Evolutionary conservation across 1,140 invertebrate species (phyloP), one percentile per base, ranked within the genome.

Genomic region (Macrocentrus cingulum): DNA sequence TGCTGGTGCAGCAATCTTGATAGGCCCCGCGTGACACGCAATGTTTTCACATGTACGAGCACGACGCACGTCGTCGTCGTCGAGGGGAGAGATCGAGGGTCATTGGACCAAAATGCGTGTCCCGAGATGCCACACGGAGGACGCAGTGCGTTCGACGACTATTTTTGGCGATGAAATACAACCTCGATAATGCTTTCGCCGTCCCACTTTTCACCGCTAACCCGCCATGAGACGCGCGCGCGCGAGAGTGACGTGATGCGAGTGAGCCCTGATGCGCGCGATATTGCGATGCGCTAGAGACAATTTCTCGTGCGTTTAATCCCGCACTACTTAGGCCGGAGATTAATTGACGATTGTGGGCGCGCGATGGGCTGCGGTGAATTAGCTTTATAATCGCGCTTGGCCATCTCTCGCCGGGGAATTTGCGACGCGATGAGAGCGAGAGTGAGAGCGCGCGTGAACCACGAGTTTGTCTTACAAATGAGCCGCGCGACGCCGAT

Each of bases 401-500:
- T 20, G 20, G 20, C 50, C 55, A 52, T 54, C 36, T 50, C 44
- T 57, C 56, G 45, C 25, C 45, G 36, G 52, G 23, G 19, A 46
- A 54, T 55, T 62, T 60, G 15, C 15, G 11, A 20, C 36, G 25
- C 49, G 49, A 29, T 34, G 20, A 56, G 48, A 44, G 49, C 8
- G 49, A 52, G 48, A 61, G 61, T 58, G 15, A 62, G 52, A 49
- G 56, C 42, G 53, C 41, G 39, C 56, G 23, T 41, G 56, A 46
- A 34, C 36, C 37, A 51, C 36, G 48, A 74, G 74, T 77, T 79
- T 77, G 71, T 77, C 74, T 76, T 77, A 71, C 72, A 79, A 77
- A 79, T 77, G 76, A 75, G 74, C 67, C 73, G 70, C 66, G 72
- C 67, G 69, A 76, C 71, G 69, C 67, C 64, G 63, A 76, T 77